Evolutionary conservation across 2,797 vertebrate genomes (phyloP).

Genomic region (Margarornis squamiger): DNA sequence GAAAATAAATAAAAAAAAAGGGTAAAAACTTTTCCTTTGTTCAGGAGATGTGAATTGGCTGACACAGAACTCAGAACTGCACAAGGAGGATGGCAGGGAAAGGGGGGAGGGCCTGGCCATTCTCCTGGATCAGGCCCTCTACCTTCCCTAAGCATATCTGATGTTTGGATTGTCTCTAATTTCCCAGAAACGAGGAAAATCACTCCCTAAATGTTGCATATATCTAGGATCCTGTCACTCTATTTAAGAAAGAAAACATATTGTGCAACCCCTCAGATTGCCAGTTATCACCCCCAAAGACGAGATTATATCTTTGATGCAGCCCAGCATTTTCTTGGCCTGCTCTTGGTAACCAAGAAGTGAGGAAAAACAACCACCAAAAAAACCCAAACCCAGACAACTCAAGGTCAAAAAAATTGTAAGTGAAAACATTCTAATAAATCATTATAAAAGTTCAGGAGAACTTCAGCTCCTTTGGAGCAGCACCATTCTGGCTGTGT

Average conservation of each 20-base stretch:
- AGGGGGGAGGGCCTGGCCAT: rapidly evolving
- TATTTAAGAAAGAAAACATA: background rate
- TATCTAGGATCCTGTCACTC: background rate
- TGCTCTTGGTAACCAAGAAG: background rate
- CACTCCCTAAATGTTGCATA: background rate
- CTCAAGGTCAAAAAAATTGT: background rate
- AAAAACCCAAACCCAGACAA: background rate
- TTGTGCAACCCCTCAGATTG: background rate
- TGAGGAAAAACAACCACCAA: background rate
- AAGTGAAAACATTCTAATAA: background rate
- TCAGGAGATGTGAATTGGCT: background rate
- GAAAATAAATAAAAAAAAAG: background rate
- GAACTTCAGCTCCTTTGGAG: background rate
- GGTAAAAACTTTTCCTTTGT: background rate
- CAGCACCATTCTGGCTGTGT: background rate
- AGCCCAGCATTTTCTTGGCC: background rate
- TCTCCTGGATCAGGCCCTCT: background rate
- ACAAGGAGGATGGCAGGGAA: background rate
- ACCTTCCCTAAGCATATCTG: background rate
- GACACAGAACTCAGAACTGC: background rate
- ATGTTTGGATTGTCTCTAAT: background rate
- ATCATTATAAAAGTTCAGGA: background rate
- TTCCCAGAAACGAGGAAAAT: background rate
- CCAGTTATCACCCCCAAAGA: background rate
- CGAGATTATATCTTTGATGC: background rate